These are phyloP conservation scores for Ataeniobius toweri DNA, from an alignment of 2,797 vertebrate genomes.

Conservation along the genomic window DNA sequence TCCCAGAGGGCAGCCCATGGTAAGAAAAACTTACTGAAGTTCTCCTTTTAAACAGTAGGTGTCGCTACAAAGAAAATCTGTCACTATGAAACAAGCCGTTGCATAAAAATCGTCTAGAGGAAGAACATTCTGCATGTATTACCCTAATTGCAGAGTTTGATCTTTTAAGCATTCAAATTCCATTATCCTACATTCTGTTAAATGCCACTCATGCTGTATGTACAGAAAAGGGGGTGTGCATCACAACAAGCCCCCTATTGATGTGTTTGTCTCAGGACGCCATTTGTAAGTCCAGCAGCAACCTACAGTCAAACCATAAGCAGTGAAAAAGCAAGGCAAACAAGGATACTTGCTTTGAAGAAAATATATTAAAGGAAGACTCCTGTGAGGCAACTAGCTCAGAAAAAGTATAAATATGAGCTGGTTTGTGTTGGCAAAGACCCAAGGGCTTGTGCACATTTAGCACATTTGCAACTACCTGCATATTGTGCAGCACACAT, in stretches of 20 bases:
- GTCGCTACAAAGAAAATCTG: not conserved
- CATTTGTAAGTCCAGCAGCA: not conserved
- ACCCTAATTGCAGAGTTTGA: not conserved
- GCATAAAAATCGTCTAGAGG: not conserved
- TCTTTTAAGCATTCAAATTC: not conserved
- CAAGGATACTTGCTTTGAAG: not conserved
- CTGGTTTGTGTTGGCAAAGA: not conserved
- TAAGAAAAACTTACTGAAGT: not conserved
- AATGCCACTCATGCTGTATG: no score
- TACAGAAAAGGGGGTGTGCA: not conserved
- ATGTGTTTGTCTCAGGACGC: not conserved
- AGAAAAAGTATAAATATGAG: not conserved
- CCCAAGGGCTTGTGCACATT: not conserved
- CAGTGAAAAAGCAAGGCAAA: not conserved
- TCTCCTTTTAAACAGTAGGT: not conserved
- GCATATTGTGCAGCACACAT: not conserved
- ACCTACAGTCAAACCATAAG: not conserved
- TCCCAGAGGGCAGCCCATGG: not conserved
- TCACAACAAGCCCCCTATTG: not conserved
- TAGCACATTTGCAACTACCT: no score
- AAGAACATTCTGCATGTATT: not conserved
- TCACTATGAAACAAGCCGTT: not conserved
- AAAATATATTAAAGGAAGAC: not conserved
- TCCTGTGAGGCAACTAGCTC: not conserved
- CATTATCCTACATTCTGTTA: not conserved